These are phyloP conservation scores for Drosophila pseudotakahashii DNA, from an alignment of 2,888 invertebrate species.

Conservation along the genomic window DNA sequence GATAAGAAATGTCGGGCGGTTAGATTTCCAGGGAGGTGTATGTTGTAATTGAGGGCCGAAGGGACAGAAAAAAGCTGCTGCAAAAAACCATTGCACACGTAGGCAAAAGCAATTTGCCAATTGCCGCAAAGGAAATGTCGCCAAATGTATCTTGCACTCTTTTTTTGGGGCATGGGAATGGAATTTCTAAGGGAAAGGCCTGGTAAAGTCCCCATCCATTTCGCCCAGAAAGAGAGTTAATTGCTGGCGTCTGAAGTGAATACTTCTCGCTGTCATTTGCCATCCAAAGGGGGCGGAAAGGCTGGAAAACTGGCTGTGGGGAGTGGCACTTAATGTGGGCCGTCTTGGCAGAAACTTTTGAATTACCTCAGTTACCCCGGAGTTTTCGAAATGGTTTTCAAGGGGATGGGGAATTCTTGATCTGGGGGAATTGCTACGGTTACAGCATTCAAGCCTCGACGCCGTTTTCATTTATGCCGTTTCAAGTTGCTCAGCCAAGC, in stretches of 20 bases:
- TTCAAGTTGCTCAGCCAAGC: slow-evolving; percentile 79
- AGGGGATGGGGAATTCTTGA: slow-evolving; percentile 25
- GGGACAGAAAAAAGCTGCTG: slow-evolving; percentile 22
- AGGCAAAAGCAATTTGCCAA: slow-evolving; percentile 77
- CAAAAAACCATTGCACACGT: slow-evolving; percentile 73
- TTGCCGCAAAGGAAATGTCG: slow-evolving; percentile 71
- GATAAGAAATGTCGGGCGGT: slow-evolving; percentile 69
- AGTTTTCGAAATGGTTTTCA: slow-evolving; percentile 29
- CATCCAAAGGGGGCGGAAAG: slow-evolving; percentile 39
- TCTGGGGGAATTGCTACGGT: slow-evolving; percentile 57
- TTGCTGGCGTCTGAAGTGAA: slow-evolving; percentile 71
- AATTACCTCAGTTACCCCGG: slow-evolving; percentile 73
- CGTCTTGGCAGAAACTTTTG: slow-evolving; percentile 70
- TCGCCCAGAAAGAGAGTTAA: slow-evolving; percentile 50
- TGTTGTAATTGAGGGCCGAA: slow-evolving; percentile 30
- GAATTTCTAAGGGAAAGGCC: neutral
- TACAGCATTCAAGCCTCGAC: slow-evolving; percentile 42
- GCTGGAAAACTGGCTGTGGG: slow-evolving; percentile 11
- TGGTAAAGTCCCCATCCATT: neutral
- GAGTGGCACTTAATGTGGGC: slow-evolving; percentile 72
- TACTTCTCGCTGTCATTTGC: slow-evolving; percentile 68
- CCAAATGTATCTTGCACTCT: slow-evolving; percentile 58
- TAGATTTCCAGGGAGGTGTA: slow-evolving; percentile 30
- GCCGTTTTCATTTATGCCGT: slow-evolving; percentile 74
- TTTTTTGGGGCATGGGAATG: neutral